Conservation (phyloP, 2,888 invertebrate genomes). For the Cheilosia vulpina region DNA sequence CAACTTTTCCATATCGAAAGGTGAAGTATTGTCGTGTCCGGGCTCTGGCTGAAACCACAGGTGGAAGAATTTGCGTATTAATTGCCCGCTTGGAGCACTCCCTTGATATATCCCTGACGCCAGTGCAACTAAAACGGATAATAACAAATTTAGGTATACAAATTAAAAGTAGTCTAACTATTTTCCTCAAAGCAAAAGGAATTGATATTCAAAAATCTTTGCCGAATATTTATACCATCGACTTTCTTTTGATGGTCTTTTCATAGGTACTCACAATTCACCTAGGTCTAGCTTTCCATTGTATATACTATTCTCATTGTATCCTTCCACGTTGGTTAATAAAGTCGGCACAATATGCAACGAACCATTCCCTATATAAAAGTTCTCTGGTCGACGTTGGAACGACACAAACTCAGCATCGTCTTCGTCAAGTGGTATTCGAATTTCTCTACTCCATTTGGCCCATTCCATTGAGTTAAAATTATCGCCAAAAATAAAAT, state of each 20-base stretch:
- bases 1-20: constrained; percentile 88
- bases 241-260: not conserved
- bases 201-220: too few relatives aligned
- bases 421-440: constrained; percentile 84
- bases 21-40: constrained; percentile 86
- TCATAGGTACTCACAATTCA: constrained; percentile 76
- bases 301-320: constrained; percentile 75
- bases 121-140: constrained; percentile 77
- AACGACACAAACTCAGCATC: constrained; percentile 84
- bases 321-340: constrained; percentile 63
- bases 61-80: constrained; percentile 86
- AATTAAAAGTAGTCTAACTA: too few relatives aligned
- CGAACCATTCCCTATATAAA: constrained; percentile 77
- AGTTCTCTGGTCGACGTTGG: constrained; percentile 77
- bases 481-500: constrained; percentile 86
- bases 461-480: constrained; percentile 84
- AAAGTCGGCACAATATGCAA: constrained; percentile 81
- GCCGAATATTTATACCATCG: too few relatives aligned
- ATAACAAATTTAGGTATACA: too few relatives aligned
- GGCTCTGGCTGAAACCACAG: constrained; percentile 87
- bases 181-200: too few relatives aligned
- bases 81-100: constrained; percentile 16
- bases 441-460: constrained; percentile 86
- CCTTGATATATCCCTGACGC: constrained; percentile 52
- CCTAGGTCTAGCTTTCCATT: constrained; percentile 78